Conservation (phyloP, 2,888 invertebrate species). For the Bhutanitis thaidina region DNA sequence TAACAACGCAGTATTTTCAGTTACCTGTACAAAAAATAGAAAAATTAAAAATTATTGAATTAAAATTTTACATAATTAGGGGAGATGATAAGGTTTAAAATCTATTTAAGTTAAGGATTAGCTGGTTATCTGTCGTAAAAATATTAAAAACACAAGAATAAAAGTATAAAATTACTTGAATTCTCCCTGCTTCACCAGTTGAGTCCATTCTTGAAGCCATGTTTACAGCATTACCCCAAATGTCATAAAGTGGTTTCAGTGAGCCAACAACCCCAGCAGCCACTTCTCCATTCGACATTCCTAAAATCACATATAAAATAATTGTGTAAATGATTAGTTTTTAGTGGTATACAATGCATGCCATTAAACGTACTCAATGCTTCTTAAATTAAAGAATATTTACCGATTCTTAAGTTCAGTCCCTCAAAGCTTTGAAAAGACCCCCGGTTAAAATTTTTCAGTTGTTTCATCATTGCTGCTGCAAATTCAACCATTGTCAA, state of each 20-base stretch:
- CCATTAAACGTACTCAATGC: too few species aligned
- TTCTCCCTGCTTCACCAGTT: slow-evolving; percentile 88
- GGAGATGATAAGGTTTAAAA: too few species aligned
- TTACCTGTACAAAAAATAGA: slow-evolving; percentile 71
- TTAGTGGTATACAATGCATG: too few species aligned
- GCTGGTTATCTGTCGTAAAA: too few species aligned
- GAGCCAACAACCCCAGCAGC: slow-evolving; percentile 97
- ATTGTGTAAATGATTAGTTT: too few species aligned
- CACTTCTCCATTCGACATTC: slow-evolving; percentile 93
- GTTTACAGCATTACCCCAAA: slow-evolving; percentile 98
- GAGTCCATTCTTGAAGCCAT: slow-evolving; percentile 98
- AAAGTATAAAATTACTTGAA: slow-evolving; percentile 80
- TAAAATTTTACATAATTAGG: too few species aligned
- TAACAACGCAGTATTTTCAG: slow-evolving; percentile 85
- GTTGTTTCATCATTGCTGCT: slow-evolving; percentile 72
- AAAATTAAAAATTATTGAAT: too few species aligned
- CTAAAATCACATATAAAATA: slow-evolving; percentile 59
- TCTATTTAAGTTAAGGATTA: too few species aligned
- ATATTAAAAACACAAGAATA: too few species aligned
- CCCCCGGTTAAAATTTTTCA: slow-evolving; percentile 77
- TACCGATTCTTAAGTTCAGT: slow-evolving; percentile 87
- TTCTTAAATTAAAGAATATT: slow-evolving; percentile 26
- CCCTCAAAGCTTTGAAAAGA: slow-evolving; percentile 81
- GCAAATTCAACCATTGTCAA: slow-evolving; percentile 74
- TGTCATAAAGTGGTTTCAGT: slow-evolving; percentile 95